These are phyloP conservation scores for Myotis yumanensis DNA, from an alignment of 2,113 vertebrate genomes.

Conservation along the genomic window DNA sequence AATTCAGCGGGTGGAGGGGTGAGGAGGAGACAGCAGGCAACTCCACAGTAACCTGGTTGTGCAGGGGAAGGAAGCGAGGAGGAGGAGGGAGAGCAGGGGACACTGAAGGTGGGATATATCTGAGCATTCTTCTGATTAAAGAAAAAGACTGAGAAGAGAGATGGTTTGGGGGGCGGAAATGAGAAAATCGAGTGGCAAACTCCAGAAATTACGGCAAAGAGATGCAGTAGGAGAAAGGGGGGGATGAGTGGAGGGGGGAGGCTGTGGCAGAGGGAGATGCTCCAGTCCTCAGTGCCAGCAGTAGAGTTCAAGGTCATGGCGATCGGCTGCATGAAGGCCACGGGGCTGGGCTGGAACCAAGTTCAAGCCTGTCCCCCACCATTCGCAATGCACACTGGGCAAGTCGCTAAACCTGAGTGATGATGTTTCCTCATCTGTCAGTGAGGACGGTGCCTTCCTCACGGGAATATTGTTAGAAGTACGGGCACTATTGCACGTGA, in stretches of 20 bases:
- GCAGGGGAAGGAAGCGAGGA: neutral
- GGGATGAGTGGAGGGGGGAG: fast-evolving
- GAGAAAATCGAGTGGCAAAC: neutral
- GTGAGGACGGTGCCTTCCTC: neutral
- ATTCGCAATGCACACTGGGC: neutral
- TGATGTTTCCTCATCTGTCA: neutral
- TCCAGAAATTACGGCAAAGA: neutral
- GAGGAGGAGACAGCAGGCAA: fast-evolving
- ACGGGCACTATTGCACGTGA: fast-evolving
- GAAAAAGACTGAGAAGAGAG: neutral
- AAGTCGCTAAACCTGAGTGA: neutral
- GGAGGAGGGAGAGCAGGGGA: neutral
- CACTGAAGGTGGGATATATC: neutral
- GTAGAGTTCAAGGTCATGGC: neutral
- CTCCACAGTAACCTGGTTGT: neutral
- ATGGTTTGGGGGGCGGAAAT: neutral
- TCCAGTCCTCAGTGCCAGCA: no score
- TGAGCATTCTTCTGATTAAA: neutral
- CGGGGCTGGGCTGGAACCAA: neutral
- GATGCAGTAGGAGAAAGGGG: neutral
- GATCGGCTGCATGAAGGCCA: neutral
- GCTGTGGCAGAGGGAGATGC: neutral
- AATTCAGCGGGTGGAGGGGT: fast-evolving
- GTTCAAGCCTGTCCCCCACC: neutral
- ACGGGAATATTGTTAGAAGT: neutral